A percentile compares a stretch with the other conserved stretches of the same genome.
Conservation (phyloP, 2,797 vertebrate species). For the Sciaenops ocellatus region DNA sequence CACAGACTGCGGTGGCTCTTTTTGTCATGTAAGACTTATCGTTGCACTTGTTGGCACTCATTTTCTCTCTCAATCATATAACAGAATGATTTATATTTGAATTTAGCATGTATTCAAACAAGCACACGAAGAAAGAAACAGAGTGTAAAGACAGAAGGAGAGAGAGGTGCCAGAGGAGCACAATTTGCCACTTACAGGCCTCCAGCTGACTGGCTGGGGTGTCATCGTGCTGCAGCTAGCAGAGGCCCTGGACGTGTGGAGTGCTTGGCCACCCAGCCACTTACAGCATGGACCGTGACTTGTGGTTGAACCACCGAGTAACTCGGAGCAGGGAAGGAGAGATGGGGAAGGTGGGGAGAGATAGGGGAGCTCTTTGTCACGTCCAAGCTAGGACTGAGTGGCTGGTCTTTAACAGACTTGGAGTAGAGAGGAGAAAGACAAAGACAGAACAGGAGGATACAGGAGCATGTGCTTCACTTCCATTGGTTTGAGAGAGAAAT, state of each 20-base stretch:
- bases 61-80: conserved; percentile 71
- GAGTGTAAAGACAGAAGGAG: conserved; percentile 24
- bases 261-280: conserved; percentile 91
- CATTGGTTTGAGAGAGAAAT: conserved; percentile 69
- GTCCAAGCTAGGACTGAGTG: conserved; percentile 84
- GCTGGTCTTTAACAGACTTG: conserved; percentile 56
- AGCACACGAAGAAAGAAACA: conserved; percentile 45
- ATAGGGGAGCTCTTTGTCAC: conserved; percentile 63
- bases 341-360: conserved; percentile 7
- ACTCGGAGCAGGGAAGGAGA: conserved; percentile 26
- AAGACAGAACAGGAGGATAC: conserved; percentile 13
- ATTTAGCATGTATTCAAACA: conserved; percentile 53
- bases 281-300: conserved; percentile 93
- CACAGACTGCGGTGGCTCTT: conserved; percentile 60
- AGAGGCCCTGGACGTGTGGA: conserved; percentile 81
- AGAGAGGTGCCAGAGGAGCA: conserved; percentile 45
- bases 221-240: conserved; percentile 52
- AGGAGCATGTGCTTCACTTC: conserved; percentile 55
- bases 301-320: conserved; percentile 47
- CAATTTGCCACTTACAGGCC: conserved; percentile 95
- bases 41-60: conserved; percentile 60
- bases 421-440: conserved; percentile 45
- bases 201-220: conserved; percentile 65
- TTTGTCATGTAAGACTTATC: conserved; percentile 62
- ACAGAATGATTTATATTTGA: conserved; percentile 50